phyloP scores from a whole-genome alignment of 2,888 invertebrate genomes.

The Erpobdella octoculata region DNA sequence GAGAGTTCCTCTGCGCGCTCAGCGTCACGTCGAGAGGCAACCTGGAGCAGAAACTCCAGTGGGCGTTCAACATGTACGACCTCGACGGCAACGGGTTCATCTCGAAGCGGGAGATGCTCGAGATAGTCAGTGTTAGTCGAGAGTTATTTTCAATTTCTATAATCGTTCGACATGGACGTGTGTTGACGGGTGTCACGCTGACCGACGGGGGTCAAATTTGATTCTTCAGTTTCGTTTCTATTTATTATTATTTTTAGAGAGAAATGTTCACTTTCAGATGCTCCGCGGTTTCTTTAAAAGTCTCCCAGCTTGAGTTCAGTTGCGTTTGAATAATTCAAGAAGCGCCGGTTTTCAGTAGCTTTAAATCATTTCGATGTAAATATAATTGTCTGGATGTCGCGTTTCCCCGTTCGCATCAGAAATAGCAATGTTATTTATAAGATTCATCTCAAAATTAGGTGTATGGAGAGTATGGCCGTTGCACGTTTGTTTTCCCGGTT shows the following conservation, averaged over 20 bases:
- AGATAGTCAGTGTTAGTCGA: slow-evolving; percentile 75
- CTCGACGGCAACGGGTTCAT: slow-evolving; percentile 96
- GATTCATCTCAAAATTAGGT: no score
- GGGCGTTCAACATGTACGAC: slow-evolving; percentile 99
- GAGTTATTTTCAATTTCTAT: background rate
- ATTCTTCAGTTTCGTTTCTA: background rate
- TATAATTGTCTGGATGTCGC: no score
- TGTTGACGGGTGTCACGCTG: background rate
- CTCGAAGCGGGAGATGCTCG: slow-evolving; percentile 94
- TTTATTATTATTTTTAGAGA: background rate
- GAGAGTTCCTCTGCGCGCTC: slow-evolving; percentile 91
- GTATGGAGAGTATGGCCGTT: no score
- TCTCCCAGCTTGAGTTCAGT: no score
- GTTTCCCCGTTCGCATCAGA: no score
- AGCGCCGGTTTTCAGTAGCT: no score
- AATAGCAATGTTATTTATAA: no score
- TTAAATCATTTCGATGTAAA: no score
- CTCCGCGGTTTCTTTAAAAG: no score
- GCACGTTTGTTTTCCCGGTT: no score
- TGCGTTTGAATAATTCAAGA: no score
- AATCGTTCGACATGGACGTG: background rate
- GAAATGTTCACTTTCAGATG: no score
- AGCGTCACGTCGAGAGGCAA: slow-evolving; percentile 94
- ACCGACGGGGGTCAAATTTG: background rate
- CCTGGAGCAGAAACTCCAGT: slow-evolving; percentile 91